Conservation (phyloP, 2,888 invertebrate species). For the Agrenia bidenticulata region DNA sequence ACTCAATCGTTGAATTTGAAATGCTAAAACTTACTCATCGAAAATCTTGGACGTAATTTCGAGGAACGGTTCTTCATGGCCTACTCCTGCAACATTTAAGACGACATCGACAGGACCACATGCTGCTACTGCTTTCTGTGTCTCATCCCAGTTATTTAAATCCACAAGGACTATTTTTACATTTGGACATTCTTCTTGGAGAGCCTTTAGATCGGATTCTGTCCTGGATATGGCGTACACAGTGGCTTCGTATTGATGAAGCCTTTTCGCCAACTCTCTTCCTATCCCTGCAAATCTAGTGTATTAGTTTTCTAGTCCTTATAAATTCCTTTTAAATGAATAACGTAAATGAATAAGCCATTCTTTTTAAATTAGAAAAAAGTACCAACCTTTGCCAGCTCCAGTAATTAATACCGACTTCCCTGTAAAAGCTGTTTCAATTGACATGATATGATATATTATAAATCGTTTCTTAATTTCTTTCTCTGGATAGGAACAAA, state of each 20-base stretch:
- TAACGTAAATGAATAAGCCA: background rate
- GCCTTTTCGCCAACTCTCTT: slow-evolving; percentile 54
- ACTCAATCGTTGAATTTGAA: no score
- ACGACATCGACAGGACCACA: slow-evolving; percentile 58
- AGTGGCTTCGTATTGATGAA: slow-evolving; percentile 55
- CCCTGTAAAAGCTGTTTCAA: slow-evolving; percentile 54
- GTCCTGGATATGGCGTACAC: slow-evolving; percentile 56
- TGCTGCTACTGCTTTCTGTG: slow-evolving; percentile 55
- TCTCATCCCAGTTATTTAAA: slow-evolving; percentile 57
- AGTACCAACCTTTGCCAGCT: slow-evolving; percentile 57
- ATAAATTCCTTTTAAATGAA: slow-evolving; percentile 2
- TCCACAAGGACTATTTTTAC: slow-evolving; percentile 56
- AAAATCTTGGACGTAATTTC: slow-evolving; percentile 56
- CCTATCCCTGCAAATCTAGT: slow-evolving; percentile 57
- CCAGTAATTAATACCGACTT: slow-evolving; percentile 59
- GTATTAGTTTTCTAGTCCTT: slow-evolving; percentile 22
- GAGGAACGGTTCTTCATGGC: slow-evolving; percentile 55
- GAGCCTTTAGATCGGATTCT: slow-evolving; percentile 54
- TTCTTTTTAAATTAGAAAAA: no score
- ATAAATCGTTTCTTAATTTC: no score
- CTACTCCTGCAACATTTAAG: slow-evolving; percentile 60
- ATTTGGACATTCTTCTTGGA: slow-evolving; percentile 53
- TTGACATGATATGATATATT: no score
- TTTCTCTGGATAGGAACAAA: no score
- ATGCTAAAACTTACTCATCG: slow-evolving; percentile 55